Evolutionary conservation across 2,888 invertebrate species (phyloP).

Genomic region (Eupithecia exiguata): DNA sequence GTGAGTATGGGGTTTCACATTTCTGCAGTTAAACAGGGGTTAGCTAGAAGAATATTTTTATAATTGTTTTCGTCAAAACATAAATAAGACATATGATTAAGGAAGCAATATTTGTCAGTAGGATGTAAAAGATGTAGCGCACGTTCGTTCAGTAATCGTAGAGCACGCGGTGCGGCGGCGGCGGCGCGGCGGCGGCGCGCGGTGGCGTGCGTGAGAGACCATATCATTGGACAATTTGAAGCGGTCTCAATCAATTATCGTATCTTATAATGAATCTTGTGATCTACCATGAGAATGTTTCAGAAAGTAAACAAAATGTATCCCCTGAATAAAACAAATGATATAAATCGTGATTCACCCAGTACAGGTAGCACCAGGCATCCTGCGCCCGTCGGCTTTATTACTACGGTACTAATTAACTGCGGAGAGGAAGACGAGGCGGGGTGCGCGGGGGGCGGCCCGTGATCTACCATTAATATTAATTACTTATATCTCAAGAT

Average conservation of each 20-base stretch:
- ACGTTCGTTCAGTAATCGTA: not conserved
- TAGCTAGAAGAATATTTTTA: not conserved
- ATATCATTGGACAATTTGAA: not conserved
- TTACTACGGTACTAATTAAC: conserved; percentile 56
- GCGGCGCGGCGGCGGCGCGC: not conserved
- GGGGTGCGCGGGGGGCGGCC: not conserved
- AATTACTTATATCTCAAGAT: not conserved
- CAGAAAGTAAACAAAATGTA: not conserved
- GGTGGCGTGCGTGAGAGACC: not conserved
- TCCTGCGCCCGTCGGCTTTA: conserved; percentile 45
- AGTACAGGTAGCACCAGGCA: not conserved
- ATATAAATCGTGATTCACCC: not conserved
- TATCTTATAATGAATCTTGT: not conserved
- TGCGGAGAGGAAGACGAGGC: conserved; percentile 17
- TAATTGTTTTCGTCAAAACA: not conserved
- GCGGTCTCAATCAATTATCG: not conserved
- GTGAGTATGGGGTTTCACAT: conserved; percentile 42
- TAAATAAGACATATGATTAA: not conserved
- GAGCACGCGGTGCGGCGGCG: not conserved
- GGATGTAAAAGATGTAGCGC: not conserved
- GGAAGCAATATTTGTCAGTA: no score
- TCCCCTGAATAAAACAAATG: not conserved
- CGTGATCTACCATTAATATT: not conserved
- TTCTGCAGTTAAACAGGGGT: conserved; percentile 18
- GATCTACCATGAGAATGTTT: not conserved